These are phyloP conservation scores for Pollimyrus isidori DNA, from an alignment of 2,113 vertebrate genomes.

Conservation along the genomic window DNA sequence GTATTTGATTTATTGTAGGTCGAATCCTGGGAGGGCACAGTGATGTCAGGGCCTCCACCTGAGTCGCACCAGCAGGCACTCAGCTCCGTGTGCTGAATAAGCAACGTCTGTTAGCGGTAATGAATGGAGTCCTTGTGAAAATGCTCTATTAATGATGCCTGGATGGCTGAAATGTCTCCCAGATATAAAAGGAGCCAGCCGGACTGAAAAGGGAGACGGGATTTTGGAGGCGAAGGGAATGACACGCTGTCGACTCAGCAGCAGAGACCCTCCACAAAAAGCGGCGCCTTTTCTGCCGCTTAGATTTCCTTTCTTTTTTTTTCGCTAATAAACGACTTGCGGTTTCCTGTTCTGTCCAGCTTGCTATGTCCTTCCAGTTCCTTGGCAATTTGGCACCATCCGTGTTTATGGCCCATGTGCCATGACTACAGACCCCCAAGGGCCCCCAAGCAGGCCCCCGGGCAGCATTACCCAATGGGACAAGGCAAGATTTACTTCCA, in stretches of 20 bases:
- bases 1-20: neutral
- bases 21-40: neutral
- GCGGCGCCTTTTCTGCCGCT: neutral
- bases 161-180: neutral
- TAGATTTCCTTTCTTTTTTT: neutral
- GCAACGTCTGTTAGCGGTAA: neutral
- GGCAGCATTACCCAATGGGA: neutral
- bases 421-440: neutral
- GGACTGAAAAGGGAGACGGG: neutral
- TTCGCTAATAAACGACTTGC: neutral
- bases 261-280: neutral
- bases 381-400: neutral
- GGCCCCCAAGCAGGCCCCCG: neutral
- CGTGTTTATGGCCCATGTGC: neutral
- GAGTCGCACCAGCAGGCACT: neutral
- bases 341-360: neutral
- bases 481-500: neutral
- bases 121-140: neutral
- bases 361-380: neutral
- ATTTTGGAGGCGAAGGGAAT: neutral
- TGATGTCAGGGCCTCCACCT: neutral
- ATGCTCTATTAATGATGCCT: neutral
- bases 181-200: neutral
- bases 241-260: neutral
- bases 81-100: neutral